Evolutionary conservation across 1,140 invertebrate genomes (phyloP).

Genomic region (Lethocerus indicus): DNA sequence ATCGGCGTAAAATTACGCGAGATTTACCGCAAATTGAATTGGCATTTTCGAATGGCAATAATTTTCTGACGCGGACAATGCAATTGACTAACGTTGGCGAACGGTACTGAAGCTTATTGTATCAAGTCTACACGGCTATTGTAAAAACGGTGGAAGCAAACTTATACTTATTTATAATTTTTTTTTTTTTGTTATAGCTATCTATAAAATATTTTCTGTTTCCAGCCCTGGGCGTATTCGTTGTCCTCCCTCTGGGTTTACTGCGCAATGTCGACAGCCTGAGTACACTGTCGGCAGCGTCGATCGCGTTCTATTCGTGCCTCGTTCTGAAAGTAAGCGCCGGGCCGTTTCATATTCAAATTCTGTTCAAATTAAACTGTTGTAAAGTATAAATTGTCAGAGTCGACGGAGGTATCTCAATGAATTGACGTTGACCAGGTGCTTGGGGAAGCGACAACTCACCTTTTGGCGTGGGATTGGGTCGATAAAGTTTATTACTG

Average conservation of each 20-base stretch:
- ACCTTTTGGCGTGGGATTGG: slow-evolving; percentile 58
- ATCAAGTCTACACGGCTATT: neutral
- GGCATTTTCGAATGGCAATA: too few relatives aligned
- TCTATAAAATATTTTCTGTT: slow-evolving; percentile 2
- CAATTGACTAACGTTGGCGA: too few relatives aligned
- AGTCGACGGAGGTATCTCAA: neutral
- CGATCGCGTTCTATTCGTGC: slow-evolving; percentile 79
- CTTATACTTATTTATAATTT: neutral
- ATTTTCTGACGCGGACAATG: too few relatives aligned
- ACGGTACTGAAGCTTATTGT: too few relatives aligned
- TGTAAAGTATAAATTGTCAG: neutral
- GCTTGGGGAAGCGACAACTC: slow-evolving; percentile 51
- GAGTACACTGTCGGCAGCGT: slow-evolving; percentile 68
- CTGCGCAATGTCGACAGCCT: slow-evolving; percentile 83
- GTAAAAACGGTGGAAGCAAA: neutral
- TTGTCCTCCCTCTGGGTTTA: slow-evolving; percentile 78
- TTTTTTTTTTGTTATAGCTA: neutral
- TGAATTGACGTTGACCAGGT: slow-evolving; percentile 30
- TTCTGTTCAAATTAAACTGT: neutral
- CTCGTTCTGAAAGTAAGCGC: slow-evolving; percentile 67
- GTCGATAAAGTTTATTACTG: slow-evolving; percentile 59
- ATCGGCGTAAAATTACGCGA: too few relatives aligned
- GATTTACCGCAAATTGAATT: too few relatives aligned
- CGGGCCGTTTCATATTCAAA: neutral
- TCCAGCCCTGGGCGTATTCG: slow-evolving; percentile 50